Base-by-base conservation (phyloP, 1,140 invertebrate species). In the Drosophila eugracilis region DNA sequence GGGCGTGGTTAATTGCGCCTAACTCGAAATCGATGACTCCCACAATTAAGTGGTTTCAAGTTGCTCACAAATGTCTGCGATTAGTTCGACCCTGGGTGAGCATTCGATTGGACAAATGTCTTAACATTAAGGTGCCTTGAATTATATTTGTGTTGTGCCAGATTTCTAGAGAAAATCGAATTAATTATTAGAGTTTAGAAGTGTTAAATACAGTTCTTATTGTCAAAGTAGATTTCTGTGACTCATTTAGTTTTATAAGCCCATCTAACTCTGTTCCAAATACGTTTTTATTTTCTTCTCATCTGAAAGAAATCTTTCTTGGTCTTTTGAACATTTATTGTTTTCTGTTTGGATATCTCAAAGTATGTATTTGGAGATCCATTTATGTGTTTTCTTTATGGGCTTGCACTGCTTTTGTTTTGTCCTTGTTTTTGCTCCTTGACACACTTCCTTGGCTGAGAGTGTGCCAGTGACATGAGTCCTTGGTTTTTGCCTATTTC, bases 21-120 rank as follows among this genome's bases (percentile, higher is more conserved):
- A 77, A 77, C 58, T 85, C 72, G 76, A 77, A 86, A 77, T 86
- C 75, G 78, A 86, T 85, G 63, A 86, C 69, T 72, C 50, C 41
- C 21, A 55, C 62, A 76, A 75, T 75, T 75, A 58, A 66, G 24
- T 47, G 36, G 36, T 15, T 52, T 12, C 19, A 3, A 55, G 30
- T 48, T 55, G 54, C 34, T 34, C 53, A 54, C 67, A 73, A 78
- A 78, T 78, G 48, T 50, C 48, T 47, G 45, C 52, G 49, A 50
- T 62, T 78, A 63, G 53, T 69, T 39, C 26, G 10, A 28, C 47
- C 60, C 5, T 6, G 28, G 22, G 41, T 42, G 45, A 42, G 22
- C 28, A 44, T 44, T 69, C 5, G 17, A 44, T 12, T 42, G 63
- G 28, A 42, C 45, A 26, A 30, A n/a, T 34, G 36, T 3, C 22